A percentile compares a stretch with the other conserved stretches of the same genome.
Evolutionary conservation across 1,140 invertebrate species (phyloP).

Genomic region (Psilanteris sp.): DNA sequence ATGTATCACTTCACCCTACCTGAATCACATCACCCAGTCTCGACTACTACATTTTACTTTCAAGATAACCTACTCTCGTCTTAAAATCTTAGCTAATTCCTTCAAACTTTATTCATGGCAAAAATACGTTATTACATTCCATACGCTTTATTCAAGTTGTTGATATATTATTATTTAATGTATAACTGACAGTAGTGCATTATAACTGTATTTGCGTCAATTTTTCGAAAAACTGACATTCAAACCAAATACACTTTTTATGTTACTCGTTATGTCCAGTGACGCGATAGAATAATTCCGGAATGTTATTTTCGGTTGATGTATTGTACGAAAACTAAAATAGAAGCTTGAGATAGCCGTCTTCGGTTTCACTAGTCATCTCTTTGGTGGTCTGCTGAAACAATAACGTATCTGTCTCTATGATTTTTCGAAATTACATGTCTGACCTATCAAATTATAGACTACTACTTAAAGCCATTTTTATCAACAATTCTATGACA

Average conservation of each 20-base stretch:
- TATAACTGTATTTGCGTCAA: too few species aligned
- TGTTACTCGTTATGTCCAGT: too few species aligned
- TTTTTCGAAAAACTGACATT: too few species aligned
- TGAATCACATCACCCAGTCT: constrained; percentile 56
- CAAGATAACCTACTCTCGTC: constrained; percentile 46
- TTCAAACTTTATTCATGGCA: constrained; percentile 2
- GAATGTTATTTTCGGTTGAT: constrained; percentile 22
- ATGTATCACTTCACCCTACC: constrained; percentile 53
- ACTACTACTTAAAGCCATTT: too few species aligned
- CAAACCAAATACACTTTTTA: too few species aligned
- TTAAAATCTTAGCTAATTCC: constrained; percentile 44
- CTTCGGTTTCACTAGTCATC: constrained; percentile 15
- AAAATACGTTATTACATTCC: too few species aligned
- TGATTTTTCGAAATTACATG: constrained; percentile 2
- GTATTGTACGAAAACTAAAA: constrained; percentile 11
- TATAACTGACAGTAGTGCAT: too few species aligned
- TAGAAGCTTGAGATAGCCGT: constrained; percentile 7
- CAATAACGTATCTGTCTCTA: constrained; percentile 10
- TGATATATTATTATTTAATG: too few species aligned
- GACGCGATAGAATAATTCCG: not conserved
- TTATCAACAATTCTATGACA: too few species aligned
- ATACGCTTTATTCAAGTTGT: too few species aligned
- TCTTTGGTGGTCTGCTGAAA: constrained; percentile 7
- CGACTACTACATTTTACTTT: constrained; percentile 45
- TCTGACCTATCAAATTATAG: constrained; percentile 3